These are phyloP conservation scores for Calypte anna DNA, from an alignment of 2,113 vertebrate genomes.

Conservation along the genomic window DNA sequence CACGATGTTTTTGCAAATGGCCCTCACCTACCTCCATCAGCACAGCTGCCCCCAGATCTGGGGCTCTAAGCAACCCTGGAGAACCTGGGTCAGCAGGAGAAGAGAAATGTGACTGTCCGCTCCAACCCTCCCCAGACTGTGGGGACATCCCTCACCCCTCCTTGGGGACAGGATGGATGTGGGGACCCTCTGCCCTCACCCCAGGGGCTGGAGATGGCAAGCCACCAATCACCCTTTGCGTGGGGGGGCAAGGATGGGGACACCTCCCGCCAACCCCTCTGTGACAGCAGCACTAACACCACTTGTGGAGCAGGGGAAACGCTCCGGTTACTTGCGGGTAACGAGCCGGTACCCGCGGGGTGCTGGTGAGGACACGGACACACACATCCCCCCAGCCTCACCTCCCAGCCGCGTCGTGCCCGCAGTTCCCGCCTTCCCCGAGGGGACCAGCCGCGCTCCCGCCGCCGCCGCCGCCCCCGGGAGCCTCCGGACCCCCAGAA, in stretches of 20 bases:
- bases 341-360: neutral
- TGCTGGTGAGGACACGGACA: neutral
- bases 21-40: neutral
- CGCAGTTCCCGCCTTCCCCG: neutral
- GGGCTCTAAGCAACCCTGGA: neutral
- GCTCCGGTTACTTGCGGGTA: too few species aligned
- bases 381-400: neutral
- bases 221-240: neutral
- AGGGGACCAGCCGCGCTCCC: neutral
- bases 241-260: neutral
- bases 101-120: too few species aligned
- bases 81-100: neutral
- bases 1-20: accelerated
- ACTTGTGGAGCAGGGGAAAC: too few species aligned
- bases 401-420: too few species aligned
- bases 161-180: neutral
- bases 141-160: accelerated
- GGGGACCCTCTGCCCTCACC: neutral
- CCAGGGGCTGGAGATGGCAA: neutral
- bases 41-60: neutral
- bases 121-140: neutral
- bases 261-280: accelerated
- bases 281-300: neutral
- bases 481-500: neutral
- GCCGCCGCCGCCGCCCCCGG: neutral